Evolutionary conservation across 1,140 invertebrate species (phyloP).

Genomic region (Heliconius himera): DNA sequence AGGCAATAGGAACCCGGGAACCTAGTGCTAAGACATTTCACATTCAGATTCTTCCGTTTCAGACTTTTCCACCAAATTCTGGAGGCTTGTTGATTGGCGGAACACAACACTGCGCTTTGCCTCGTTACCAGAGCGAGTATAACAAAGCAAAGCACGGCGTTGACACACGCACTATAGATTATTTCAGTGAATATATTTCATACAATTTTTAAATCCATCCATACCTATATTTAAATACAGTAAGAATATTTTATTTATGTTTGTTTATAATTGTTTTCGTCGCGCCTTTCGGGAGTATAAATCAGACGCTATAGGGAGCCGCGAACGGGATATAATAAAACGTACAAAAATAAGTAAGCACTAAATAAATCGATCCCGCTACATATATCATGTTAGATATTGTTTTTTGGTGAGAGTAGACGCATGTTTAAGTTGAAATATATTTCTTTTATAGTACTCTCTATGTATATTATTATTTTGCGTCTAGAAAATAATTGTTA

Average conservation of each 20-base stretch:
- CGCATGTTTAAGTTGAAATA: slow-evolving; percentile 20
- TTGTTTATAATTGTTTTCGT: slow-evolving; percentile 52
- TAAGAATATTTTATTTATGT: slow-evolving; percentile 35
- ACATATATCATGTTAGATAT: slow-evolving; percentile 65
- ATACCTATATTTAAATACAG: neutral
- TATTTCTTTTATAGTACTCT: neutral
- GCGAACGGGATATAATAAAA: slow-evolving; percentile 55
- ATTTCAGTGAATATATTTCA: too few relatives aligned
- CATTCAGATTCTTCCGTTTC: too few relatives aligned
- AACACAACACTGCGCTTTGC: too few relatives aligned
- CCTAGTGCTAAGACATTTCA: too few relatives aligned
- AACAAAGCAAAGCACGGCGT: too few relatives aligned
- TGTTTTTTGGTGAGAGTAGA: slow-evolving; percentile 49
- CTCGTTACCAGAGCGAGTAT: too few relatives aligned
- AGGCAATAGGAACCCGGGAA: too few relatives aligned
- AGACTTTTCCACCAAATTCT: too few relatives aligned
- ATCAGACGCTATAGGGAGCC: slow-evolving; percentile 42
- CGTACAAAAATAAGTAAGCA: slow-evolving; percentile 65
- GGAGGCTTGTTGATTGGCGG: too few relatives aligned
- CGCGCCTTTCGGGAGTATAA: slow-evolving; percentile 42
- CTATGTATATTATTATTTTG: neutral
- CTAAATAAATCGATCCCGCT: slow-evolving; percentile 65
- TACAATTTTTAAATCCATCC: neutral
- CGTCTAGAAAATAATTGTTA: neutral
- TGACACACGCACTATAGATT: too few relatives aligned